Evolutionary conservation across 1,140 invertebrate species (phyloP), one percentile per base, ranked within the genome.

Genomic region (Chironomus tepperi): DNA sequence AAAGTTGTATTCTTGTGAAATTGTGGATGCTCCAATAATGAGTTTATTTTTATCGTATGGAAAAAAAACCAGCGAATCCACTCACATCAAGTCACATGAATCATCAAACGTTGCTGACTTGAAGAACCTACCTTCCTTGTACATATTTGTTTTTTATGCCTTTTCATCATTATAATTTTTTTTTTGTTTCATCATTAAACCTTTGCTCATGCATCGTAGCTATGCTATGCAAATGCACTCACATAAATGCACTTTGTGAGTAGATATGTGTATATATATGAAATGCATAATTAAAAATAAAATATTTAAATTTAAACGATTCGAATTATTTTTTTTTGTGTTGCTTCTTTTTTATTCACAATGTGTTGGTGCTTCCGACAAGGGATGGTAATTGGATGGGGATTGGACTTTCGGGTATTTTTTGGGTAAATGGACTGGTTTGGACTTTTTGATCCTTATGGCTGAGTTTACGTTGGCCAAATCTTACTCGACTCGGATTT

Each of bases 251-350:
- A 47, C 43, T 10, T 9, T 47, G 8, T 10, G 43, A 47, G 43
- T 47, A 2, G 8, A 47, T 2, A 47, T 47, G 43, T 10, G 43
- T 47, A 47, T 15, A 47, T 47, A 7, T 47, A 47, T 47, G 8
- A 47, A 47, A 47, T 47, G 9, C 47, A 57, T 57, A 57, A 15
- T 57, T 57, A 57, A 47, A 47, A 47, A 47, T 57, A 57, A 57
- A 57, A 57, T 57, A 57, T 57, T 57, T 57, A 57, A 57, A 57
- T 57, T 57, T 57, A 57, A 57, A 57, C 47, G 12, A 57, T 57
- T 57, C 12, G 9, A 47, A 10, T 47, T 47, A 15, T 47, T 47
- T 47, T n/a, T n/a, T 9, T 47, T 47, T 47, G 43, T 47, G 43
- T 8, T 47, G 8, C 43, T 10, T 47, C 24, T 34, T 34, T 34